Conservation (phyloP, 2,797 vertebrate genomes). For the Cossypha niveicapilla region DNA sequence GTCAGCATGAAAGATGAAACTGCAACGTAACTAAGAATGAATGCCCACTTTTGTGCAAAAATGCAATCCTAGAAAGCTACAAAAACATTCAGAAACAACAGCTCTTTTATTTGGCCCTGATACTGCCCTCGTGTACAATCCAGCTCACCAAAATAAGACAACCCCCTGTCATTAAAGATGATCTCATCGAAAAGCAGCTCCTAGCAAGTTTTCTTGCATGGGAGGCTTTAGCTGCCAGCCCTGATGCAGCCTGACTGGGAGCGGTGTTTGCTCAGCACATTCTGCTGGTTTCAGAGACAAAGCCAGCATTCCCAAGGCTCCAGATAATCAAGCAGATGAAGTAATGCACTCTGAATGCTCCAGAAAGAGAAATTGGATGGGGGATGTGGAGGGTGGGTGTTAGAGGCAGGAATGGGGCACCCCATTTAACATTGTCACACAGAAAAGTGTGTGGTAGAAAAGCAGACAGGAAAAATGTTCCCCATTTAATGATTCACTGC, state of each 20-base stretch:
- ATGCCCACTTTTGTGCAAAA: not conserved
- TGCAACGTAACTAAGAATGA: not conserved
- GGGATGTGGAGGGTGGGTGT: not conserved
- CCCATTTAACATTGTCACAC: not conserved
- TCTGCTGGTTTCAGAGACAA: conserved; percentile 10
- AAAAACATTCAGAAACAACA: not conserved
- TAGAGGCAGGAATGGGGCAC: not conserved
- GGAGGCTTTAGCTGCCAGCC: not conserved
- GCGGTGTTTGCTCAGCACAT: conserved; percentile 15
- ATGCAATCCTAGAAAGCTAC: not conserved
- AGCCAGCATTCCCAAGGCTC: conserved; percentile 26
- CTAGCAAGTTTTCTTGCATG: not conserved
- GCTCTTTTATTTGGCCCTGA: conserved; percentile 19
- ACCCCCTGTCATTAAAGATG: not conserved
- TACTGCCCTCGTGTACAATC: not conserved
- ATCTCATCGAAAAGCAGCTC: not conserved
- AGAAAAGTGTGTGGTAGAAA: not conserved
- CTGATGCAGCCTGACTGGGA: not conserved
- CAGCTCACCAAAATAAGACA: conserved; percentile 14
- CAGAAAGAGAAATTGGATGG: not conserved
- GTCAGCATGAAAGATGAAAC: not conserved
- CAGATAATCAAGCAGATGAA: conserved; percentile 42
- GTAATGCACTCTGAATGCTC: not conserved
- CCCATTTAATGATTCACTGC: not conserved
- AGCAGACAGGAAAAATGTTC: not conserved